Base-by-base conservation (phyloP, 1,140 invertebrate species). In the Oedothorax gibbosus region DNA sequence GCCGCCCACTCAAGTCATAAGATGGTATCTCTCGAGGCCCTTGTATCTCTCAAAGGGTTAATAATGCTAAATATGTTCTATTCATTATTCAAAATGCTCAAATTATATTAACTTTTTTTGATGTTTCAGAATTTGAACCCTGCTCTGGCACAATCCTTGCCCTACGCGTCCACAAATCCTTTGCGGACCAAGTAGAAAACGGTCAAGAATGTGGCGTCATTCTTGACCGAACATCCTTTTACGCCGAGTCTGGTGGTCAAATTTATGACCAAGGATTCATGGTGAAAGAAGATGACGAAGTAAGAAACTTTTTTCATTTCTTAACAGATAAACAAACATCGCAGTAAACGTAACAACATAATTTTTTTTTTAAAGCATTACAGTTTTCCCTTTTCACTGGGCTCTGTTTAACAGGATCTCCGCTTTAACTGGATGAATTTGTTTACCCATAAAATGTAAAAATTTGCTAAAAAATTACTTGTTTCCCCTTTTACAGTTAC, bases 201-300 rank as follows among this genome's bases (percentile, higher is more conserved):
- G 97, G 97, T 0, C 93, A 97, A 89, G 95, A 98, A 91, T 97
- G 97, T 90, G 98, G 96, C 20, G 91, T 99, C 80, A 91, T 99
- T 86, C 91, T 99, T 75, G 97, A 99, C 89, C 92, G 92, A 87
- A 99, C 98, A 0, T 91, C 89, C 86, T 99, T 99, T 90, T 96
- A 93, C 89, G 98, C 98, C 10, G 98, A 99, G 90, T 96, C 98
- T 91, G 99, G 99, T 88, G 99, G 99, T 15, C 99, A 99, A 91
- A 97, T 99, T 87, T 98, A 94, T 90, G 99, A 99, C 90, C 96
- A 97, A 90, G 99, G 98, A 20, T 98, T 96, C 87, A 93, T 99
- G 88, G 94, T 95, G 0, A 98, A 98, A 92, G 90, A 93, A 20
- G 93, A 93, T 71, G 95, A 97, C 90, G 95, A 97, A 88, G 93